Evolutionary conservation across 2,113 vertebrate species (phyloP).

Genomic region (Pangasianodon hypophthalmus): DNA sequence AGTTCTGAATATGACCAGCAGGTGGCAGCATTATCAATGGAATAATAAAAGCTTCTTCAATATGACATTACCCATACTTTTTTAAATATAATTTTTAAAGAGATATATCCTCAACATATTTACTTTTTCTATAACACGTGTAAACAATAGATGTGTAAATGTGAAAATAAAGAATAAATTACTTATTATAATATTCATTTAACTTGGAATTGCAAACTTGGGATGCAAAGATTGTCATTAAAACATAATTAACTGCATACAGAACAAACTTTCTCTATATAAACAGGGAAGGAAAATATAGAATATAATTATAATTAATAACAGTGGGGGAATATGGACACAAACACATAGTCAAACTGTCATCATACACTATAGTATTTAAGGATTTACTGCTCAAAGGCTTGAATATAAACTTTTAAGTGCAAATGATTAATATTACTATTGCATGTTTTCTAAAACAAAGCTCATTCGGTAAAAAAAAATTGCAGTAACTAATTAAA

Average conservation of each 20-base stretch:
- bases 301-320: not conserved
- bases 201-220: not conserved
- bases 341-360: too few species aligned
- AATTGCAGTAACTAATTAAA: too few species aligned
- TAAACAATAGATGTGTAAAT: not conserved
- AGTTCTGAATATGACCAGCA: slow-evolving; percentile 1
- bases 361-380: too few species aligned
- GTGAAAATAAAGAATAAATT: not conserved
- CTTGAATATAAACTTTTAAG: not conserved
- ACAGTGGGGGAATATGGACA: not conserved
- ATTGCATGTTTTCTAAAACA: too few species aligned
- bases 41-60: not conserved
- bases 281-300: not conserved
- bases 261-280: not conserved
- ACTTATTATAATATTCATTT: not conserved
- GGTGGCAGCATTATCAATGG: not conserved
- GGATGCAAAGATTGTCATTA: not conserved
- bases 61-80: not conserved
- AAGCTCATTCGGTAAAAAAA: too few species aligned
- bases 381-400: too few species aligned
- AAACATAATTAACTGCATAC: not conserved
- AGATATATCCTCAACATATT: not conserved
- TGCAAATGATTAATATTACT: not conserved
- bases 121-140: not conserved
- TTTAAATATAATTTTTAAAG: not conserved